phyloP scores from a whole-genome alignment of 2,888 invertebrate species.

The Anarsia innoxiella region DNA sequence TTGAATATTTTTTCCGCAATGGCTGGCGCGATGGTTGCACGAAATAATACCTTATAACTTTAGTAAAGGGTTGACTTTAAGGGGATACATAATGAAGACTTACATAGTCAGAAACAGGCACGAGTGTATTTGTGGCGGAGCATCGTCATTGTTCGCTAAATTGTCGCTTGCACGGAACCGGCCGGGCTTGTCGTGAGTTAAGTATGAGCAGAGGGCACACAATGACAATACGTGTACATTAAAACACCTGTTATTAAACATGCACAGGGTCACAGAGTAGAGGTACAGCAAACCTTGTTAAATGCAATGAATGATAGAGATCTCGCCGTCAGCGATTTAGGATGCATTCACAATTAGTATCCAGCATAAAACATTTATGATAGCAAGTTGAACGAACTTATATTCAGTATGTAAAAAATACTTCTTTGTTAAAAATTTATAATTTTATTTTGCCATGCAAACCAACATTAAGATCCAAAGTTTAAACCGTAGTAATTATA shows the following conservation, averaged over 20 bases:
- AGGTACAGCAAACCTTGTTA: slow-evolving; percentile 57
- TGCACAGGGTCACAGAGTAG: slow-evolving; percentile 61
- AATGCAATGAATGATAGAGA: slow-evolving; percentile 67
- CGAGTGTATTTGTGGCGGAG: slow-evolving; percentile 66
- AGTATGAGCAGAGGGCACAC: slow-evolving; percentile 59
- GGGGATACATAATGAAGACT: slow-evolving; percentile 35
- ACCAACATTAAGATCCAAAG: slow-evolving; percentile 26
- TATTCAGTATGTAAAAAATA: slow-evolving; percentile 21
- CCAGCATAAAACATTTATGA: slow-evolving; percentile 39
- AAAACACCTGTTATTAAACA: slow-evolving; percentile 73
- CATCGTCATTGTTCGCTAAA: slow-evolving; percentile 74
- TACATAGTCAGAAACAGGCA: slow-evolving; percentile 58
- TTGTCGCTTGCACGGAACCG: slow-evolving; percentile 73
- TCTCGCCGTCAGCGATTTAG: slow-evolving; percentile 52
- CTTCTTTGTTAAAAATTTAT: slow-evolving; percentile 23
- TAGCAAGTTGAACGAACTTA: slow-evolving; percentile 45
- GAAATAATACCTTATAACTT: slow-evolving; percentile 30
- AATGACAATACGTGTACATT: slow-evolving; percentile 68
- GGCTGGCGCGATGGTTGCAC: slow-evolving; percentile 21
- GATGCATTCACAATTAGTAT: slow-evolving; percentile 56
- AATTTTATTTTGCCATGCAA: slow-evolving; percentile 25
- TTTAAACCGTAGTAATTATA: no score
- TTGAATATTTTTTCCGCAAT: slow-evolving; percentile 67
- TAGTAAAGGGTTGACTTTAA: slow-evolving; percentile 24
- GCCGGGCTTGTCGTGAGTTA: slow-evolving; percentile 69